Percentiles rank a stretch among this genome's conserved stretches.
phyloP scores from a whole-genome alignment of 2,797 vertebrate genomes.

The Tadarida brasiliensis region DNA sequence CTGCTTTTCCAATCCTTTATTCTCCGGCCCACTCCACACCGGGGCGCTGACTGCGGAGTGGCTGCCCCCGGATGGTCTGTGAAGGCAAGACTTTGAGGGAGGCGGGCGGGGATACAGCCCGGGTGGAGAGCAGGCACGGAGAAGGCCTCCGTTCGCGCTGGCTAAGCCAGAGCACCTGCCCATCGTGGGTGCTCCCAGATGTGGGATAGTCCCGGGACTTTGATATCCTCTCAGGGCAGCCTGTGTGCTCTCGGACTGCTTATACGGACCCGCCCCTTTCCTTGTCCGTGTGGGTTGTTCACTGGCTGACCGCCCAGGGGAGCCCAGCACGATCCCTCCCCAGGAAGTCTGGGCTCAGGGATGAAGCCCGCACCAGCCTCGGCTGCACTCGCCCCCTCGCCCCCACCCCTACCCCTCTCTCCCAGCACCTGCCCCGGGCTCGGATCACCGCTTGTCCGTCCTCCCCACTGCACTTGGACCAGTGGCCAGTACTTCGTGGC shows the following conservation, averaged over 20 bases:
- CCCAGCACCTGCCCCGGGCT: rapidly evolving
- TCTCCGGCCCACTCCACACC: rapidly evolving
- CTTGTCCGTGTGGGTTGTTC: rapidly evolving
- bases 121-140: rapidly evolving
- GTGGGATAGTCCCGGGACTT: neutral
- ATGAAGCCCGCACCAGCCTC: rapidly evolving
- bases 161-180: rapidly evolving
- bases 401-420: neutral
- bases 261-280: neutral
- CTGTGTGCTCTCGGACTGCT: too few species aligned
- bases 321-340: rapidly evolving
- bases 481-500: neutral
- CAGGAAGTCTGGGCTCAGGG: rapidly evolving
- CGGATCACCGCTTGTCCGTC: rapidly evolving
- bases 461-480: neutral
- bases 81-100: rapidly evolving
- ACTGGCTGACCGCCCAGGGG: neutral
- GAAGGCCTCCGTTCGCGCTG: rapidly evolving
- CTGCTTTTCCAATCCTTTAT: rapidly evolving
- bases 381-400: rapidly evolving
- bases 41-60: neutral
- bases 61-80: neutral
- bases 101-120: neutral
- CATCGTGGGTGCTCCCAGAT: rapidly evolving
- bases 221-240: neutral